A percentile compares a stretch with the other conserved stretches of the same genome.
Conservation (phyloP, 2,113 vertebrate genomes). For the Microcebus murinus region DNA sequence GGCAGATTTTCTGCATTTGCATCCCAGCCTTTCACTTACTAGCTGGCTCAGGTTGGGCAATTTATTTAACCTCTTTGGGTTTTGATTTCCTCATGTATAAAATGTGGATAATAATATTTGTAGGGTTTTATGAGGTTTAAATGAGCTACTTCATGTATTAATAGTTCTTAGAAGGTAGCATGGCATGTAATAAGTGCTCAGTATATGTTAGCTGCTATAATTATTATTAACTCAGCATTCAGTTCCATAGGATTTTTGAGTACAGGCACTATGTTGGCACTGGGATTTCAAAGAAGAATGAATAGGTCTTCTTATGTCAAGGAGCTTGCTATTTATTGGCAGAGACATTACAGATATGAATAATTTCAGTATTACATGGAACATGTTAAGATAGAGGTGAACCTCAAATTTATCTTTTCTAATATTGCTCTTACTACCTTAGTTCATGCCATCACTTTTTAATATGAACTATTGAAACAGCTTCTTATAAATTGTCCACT, state of each 20-base stretch:
- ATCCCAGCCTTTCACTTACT: neutral
- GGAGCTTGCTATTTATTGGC: conserved; percentile 2
- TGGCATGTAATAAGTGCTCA: conserved; percentile 17
- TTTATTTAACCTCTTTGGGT: neutral
- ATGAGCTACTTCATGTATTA: neutral
- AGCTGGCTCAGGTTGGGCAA: neutral
- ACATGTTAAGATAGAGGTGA: conserved; percentile 20
- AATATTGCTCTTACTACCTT: neutral
- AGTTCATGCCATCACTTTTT: neutral
- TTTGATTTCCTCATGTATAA: conserved; percentile 52
- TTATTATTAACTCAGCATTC: conserved; percentile 21
- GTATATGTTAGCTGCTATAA: conserved; percentile 36
- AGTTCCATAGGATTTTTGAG: conserved; percentile 40
- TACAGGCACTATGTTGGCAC: neutral
- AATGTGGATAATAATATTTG: neutral
- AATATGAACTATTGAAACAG: neutral
- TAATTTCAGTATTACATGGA: conserved; percentile 3
- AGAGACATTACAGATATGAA: neutral
- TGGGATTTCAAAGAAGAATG: conserved; percentile 47
- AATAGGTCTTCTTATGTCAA: neutral
- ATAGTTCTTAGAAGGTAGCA: conserved; percentile 6
- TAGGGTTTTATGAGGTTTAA: conserved; percentile 36
- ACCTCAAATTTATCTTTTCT: conserved; percentile 48
- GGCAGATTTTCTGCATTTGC: neutral
- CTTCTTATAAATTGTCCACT: conserved; percentile 44